Percentiles rank a stretch among this genome's conserved stretches.
These are phyloP conservation scores for Strigamia maritima DNA, from an alignment of 2,888 invertebrate genomes.

Conservation along the genomic window DNA sequence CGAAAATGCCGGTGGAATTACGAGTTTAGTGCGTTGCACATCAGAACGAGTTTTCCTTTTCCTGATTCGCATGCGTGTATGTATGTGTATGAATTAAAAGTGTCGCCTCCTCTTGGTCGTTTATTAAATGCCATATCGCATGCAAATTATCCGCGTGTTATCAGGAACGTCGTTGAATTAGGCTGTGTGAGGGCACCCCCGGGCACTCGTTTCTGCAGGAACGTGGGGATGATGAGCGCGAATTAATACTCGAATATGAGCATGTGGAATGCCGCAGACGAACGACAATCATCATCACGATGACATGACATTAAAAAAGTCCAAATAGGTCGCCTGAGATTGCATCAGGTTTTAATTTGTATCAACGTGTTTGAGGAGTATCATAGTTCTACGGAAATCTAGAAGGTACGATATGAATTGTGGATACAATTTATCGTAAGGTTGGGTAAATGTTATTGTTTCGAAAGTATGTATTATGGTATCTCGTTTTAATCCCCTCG, in stretches of 20 bases:
- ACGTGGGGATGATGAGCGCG: not conserved
- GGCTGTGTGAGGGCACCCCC: not conserved
- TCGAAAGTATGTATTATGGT: too few species aligned
- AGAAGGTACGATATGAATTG: too few species aligned
- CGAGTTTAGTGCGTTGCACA: not conserved
- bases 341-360: not conserved
- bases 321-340: not conserved
- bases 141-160: not conserved
- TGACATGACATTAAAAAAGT: not conserved
- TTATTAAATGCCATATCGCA: not conserved
- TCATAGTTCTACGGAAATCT: too few species aligned
- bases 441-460: too few species aligned
- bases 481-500: too few species aligned
- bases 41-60: not conserved
- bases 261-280: not conserved
- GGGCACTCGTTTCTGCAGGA: not conserved
- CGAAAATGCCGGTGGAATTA: not conserved
- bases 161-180: not conserved
- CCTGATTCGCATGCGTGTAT: not conserved
- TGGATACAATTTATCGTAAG: too few species aligned
- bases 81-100: not conserved
- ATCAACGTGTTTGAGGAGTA: too few species aligned
- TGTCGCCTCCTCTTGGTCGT: not conserved
- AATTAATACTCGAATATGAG: not conserved
- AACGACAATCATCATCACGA: not conserved